Base-by-base conservation (phyloP, 2,113 vertebrate genomes). In the Genyomyrus donnyi region DNA sequence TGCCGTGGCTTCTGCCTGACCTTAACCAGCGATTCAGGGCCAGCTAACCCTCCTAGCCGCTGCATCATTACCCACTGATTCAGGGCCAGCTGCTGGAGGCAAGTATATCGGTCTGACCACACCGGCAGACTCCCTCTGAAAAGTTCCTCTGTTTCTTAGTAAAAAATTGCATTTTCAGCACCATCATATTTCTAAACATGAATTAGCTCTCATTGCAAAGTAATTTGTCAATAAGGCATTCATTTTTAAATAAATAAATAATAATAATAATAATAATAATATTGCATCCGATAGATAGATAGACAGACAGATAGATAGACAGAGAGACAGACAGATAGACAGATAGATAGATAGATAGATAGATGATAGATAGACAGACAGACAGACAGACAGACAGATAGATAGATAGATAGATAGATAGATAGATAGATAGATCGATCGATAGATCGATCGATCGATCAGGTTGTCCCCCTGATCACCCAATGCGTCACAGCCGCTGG, bases 51-150 rank as follows among this genome's bases (percentile, higher is more conserved):
- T 21, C 85, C 85, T 53, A 87, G 39, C 50, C 15, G 15, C 50
- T 87, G n/a, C n/a, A 87, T 87, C 50, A 53, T 87, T 87, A 87
- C 13, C n/a, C 31, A 21, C 85, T 87, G 49, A 53, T 53, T 27
- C 85, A 53, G 85, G 85, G 50, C 56, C 85, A 87, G 50, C 85
- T 53, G 85, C 85, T 87, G 31, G n/a, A 50, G 85, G 85, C 85
- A 42, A 52, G 53, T 8, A 53, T 39, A 87, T 87, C 15, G 24
- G 4, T 66, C 31, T 88, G 27, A 62, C 49, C 15, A 35, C 85
- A 62, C 9, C 15, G 15, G 35, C 24, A 35, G 45, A 35, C 19
- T 48, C 24, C 9, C 89, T 48, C 52, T 49, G 24, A 66, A 48
- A 77, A 84, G 50, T 6, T 48, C 4, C 2, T 49, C 24, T 39